These are phyloP conservation scores for Thomomys bottae DNA, from an alignment of 2,113 vertebrate genomes.

Conservation along the genomic window DNA sequence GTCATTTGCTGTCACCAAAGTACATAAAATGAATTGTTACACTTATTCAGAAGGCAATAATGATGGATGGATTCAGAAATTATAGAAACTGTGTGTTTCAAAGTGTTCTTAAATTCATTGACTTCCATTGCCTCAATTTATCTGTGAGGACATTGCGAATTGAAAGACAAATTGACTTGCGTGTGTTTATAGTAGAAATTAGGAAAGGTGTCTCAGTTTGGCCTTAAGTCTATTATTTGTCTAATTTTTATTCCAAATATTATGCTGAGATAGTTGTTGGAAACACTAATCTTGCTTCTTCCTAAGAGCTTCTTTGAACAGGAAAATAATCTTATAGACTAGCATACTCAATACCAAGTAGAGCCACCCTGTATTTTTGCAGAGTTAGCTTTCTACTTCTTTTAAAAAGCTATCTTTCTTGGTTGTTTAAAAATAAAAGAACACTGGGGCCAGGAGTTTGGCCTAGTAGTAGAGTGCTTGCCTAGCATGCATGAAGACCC, in stretches of 20 bases:
- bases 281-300: neutral
- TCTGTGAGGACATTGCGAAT: neutral
- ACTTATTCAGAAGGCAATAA: neutral
- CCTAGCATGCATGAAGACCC: no score
- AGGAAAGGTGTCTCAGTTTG: neutral
- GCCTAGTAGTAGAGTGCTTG: no score
- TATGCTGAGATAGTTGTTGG: neutral
- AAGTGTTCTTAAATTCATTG: neutral
- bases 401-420: neutral
- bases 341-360: neutral
- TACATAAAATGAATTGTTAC: neutral
- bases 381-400: neutral
- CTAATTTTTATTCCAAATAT: slow-evolving; percentile 1
- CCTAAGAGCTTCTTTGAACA: neutral
- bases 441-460: no score
- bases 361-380: neutral
- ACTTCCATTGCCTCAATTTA: neutral
- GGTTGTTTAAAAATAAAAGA: neutral
- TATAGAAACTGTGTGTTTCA: neutral
- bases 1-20: neutral
- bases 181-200: neutral
- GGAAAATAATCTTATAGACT: neutral
- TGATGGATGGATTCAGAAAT: neutral
- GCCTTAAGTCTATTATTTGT: neutral
- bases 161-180: neutral